Percentiles rank a stretch among this genome's conserved stretches.
Conservation (phyloP, 1,140 invertebrate genomes). For the Sminthurinus signatus region DNA sequence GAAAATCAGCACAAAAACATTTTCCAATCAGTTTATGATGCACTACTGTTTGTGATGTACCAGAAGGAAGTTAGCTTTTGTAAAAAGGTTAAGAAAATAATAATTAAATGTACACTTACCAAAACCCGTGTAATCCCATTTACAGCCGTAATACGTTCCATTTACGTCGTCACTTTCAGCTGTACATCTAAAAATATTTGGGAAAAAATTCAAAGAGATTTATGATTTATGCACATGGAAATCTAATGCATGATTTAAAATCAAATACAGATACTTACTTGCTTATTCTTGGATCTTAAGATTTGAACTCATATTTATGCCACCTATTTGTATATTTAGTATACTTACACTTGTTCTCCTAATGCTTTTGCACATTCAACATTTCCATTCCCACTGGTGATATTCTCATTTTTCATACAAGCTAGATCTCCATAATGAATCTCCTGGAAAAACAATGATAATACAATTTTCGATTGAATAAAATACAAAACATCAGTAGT, state of each 20-base stretch:
- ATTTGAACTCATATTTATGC: too few relatives aligned
- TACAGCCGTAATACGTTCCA: slow-evolving; percentile 42
- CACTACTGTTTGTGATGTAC: neutral
- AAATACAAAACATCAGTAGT: neutral
- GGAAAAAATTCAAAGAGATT: too few relatives aligned
- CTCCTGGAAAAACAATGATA: slow-evolving; percentile 22
- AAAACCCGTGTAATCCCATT: slow-evolving; percentile 50
- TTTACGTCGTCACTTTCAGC: slow-evolving; percentile 1
- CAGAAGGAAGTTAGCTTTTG: neutral
- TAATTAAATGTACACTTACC: slow-evolving; percentile 21
- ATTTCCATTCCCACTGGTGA: slow-evolving; percentile 1
- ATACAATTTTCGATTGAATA: neutral
- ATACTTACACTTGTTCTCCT: neutral
- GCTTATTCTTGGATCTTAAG: too few relatives aligned
- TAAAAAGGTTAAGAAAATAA: neutral
- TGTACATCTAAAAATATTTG: too few relatives aligned
- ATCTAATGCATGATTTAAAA: neutral
- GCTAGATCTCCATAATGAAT: slow-evolving; percentile 37
- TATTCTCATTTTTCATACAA: slow-evolving; percentile 24
- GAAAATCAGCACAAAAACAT: neutral
- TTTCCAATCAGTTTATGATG: neutral
- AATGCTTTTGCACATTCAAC: slow-evolving; percentile 1
- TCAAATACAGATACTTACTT: too few relatives aligned
- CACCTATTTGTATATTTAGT: neutral
- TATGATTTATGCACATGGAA: slow-evolving; percentile 16